Percentiles rank a stretch among this genome's conserved stretches.
These are phyloP conservation scores for Leptinotarsa juncta DNA, from an alignment of 2,888 invertebrate species.

Conservation along the genomic window DNA sequence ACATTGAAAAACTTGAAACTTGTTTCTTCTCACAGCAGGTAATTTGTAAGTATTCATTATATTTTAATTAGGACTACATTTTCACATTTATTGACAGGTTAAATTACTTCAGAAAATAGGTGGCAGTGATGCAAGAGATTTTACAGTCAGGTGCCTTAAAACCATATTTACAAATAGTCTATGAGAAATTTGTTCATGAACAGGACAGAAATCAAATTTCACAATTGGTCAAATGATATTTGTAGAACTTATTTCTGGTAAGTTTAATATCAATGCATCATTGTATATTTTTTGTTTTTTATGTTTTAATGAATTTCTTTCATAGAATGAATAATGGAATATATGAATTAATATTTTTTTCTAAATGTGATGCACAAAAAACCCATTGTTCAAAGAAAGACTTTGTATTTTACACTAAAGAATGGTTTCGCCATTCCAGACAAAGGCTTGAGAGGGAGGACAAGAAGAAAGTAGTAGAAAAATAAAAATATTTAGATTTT, in stretches of 20 bases:
- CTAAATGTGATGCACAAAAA: too few species aligned
- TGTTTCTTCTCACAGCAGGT: background rate
- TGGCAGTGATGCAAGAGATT: conserved; percentile 16
- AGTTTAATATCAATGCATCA: background rate
- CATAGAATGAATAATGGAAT: background rate
- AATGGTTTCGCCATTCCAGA: conserved; percentile 6
- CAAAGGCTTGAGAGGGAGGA: background rate
- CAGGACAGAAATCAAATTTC: conserved; percentile 21
- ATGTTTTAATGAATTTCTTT: background rate
- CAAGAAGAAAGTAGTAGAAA: background rate
- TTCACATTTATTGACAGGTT: background rate
- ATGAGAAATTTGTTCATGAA: conserved; percentile 21
- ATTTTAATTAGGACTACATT: background rate
- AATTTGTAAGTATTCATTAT: background rate
- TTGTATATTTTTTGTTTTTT: background rate
- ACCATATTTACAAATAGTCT: conserved; percentile 8
- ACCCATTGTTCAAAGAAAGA: background rate
- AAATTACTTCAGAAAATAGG: conserved; percentile 13
- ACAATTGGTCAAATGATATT: conserved; percentile 7
- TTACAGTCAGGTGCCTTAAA: background rate
- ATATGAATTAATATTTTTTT: too few species aligned
- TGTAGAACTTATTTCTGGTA: background rate
- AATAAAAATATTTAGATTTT: too few species aligned
- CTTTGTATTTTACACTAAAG: background rate
- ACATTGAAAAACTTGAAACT: background rate